Evolutionary conservation across 2,888 invertebrate species (phyloP).

Genomic region (Dryococelus australis): DNA sequence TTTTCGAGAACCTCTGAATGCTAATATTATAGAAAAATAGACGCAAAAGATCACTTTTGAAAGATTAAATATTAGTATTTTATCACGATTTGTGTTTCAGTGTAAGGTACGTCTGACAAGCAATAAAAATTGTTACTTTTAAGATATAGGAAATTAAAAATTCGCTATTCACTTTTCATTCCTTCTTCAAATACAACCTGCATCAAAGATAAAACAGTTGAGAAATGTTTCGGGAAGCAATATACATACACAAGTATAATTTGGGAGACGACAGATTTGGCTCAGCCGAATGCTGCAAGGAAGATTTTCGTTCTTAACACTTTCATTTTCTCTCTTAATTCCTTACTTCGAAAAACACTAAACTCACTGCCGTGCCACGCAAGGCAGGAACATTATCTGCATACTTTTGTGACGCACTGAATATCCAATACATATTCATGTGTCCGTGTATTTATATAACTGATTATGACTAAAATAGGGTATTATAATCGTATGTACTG

Average conservation of each 20-base stretch:
- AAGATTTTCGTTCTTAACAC: not conserved
- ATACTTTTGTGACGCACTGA: too few species aligned
- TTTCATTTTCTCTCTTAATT: not conserved
- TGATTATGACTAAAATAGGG: too few species aligned
- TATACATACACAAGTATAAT: not conserved
- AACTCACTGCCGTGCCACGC: not conserved
- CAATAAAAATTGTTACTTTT: not conserved
- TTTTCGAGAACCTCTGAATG: not conserved
- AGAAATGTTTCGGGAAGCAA: not conserved
- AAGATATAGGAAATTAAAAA: not conserved
- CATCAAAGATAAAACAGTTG: not conserved
- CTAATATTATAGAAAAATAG: conserved; percentile 5
- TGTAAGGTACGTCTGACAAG: conserved; percentile 16
- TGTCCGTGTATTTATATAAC: too few species aligned
- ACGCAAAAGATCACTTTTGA: conserved; percentile 7
- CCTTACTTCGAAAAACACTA: not conserved
- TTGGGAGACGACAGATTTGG: conserved; percentile 7
- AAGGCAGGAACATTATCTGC: too few species aligned
- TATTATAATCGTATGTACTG: too few species aligned
- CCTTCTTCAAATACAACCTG: not conserved
- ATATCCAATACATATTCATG: too few species aligned
- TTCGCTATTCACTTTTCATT: not conserved
- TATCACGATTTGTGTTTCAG: not conserved
- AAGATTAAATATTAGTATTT: not conserved
- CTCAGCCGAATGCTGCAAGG: not conserved